Evolutionary conservation across 2,888 invertebrate genomes (phyloP).

Genomic region (Caenorhabditis wallacei): DNA sequence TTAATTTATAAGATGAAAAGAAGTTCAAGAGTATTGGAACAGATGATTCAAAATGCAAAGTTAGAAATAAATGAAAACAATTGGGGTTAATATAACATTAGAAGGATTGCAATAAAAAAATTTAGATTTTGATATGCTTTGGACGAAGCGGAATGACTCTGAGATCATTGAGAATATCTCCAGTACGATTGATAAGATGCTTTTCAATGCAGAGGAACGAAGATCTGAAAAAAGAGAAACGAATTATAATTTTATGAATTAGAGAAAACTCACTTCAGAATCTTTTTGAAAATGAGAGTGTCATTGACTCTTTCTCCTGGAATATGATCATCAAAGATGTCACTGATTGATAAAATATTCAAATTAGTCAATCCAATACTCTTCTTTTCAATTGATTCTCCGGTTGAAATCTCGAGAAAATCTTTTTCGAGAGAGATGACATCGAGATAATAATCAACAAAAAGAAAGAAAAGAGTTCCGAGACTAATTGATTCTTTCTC

Average conservation of each 20-base stretch:
- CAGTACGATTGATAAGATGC: conserved; percentile 35
- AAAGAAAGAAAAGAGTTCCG: conserved; percentile 38
- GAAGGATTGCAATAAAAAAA: neutral
- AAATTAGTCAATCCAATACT: conserved; percentile 44
- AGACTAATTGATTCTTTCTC: neutral
- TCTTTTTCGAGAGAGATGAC: conserved; percentile 38
- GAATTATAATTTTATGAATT: neutral
- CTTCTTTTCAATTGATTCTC: conserved; percentile 30
- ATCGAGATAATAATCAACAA: conserved; percentile 48
- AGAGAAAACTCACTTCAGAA: conserved; percentile 49
- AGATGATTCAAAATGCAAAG: neutral
- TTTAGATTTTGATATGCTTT: conserved; percentile 1
- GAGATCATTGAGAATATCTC: conserved; percentile 45
- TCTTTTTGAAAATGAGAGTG: conserved; percentile 45
- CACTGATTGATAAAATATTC: conserved; percentile 49
- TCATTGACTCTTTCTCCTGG: conserved; percentile 55
- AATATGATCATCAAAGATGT: conserved; percentile 50
- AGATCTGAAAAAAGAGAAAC: conserved; percentile 22
- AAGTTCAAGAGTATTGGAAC: neutral
- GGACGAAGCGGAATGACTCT: conserved; percentile 51
- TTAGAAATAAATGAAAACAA: neutral
- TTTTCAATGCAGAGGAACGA: conserved; percentile 26
- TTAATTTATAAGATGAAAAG: no score
- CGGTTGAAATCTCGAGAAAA: conserved; percentile 35
- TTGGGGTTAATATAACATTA: neutral